Percentiles rank a stretch among this genome's conserved stretches.
These are phyloP conservation scores for Eilema griseolum DNA, from an alignment of 2,888 invertebrate species.

Conservation along the genomic window DNA sequence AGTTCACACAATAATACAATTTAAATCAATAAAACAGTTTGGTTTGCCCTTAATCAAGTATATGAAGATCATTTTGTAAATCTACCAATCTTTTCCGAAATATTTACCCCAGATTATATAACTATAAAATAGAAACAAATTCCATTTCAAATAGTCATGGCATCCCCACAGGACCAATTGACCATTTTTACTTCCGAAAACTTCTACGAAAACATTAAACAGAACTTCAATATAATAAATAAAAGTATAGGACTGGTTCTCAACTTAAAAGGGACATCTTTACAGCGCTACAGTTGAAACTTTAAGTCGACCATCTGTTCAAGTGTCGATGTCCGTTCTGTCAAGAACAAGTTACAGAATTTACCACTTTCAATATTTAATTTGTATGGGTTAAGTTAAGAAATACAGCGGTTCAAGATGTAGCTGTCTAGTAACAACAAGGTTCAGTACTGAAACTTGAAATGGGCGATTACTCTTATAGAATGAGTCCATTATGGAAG, in stretches of 20 bases:
- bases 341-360: conserved; percentile 47
- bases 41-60: too few species aligned
- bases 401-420: conserved; percentile 5
- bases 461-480: conserved; percentile 2
- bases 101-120: background rate
- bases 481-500: background rate
- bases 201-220: conserved; percentile 11
- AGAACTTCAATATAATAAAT: conserved; percentile 21
- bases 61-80: too few species aligned
- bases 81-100: too few species aligned
- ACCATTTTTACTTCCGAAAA: conserved; percentile 2
- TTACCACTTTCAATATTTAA: conserved; percentile 53
- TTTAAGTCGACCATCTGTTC: conserved; percentile 53
- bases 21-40: too few species aligned
- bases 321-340: conserved; percentile 45
- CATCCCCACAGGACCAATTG: background rate
- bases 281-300: conserved; percentile 46
- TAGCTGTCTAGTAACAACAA: background rate
- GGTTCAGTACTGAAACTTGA: background rate
- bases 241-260: conserved; percentile 10
- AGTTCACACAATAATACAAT: too few species aligned
- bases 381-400: conserved; percentile 25
- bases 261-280: conserved; percentile 23
- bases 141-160: background rate
- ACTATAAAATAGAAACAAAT: background rate